Evolutionary conservation across 2,113 vertebrate species (phyloP).

Genomic region (Phocoena phocoena): DNA sequence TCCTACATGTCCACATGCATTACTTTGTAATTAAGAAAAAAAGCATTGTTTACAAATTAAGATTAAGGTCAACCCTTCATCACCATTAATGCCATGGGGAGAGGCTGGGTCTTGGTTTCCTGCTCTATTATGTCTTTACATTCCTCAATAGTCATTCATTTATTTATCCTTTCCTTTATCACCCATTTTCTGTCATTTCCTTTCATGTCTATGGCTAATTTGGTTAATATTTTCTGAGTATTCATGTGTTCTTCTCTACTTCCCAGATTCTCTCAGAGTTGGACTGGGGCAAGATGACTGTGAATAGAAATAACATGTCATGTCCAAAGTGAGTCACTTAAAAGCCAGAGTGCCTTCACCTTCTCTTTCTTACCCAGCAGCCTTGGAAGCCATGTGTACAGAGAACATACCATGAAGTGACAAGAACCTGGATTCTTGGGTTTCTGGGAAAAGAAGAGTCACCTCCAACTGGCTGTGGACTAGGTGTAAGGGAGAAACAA

Average conservation of each 20-base stretch:
- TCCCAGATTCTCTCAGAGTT: neutral
- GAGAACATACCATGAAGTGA: neutral
- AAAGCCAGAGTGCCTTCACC: neutral
- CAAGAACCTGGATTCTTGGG: neutral
- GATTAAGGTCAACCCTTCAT: neutral
- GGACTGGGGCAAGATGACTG: neutral
- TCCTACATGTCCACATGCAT: neutral
- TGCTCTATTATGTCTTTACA: neutral
- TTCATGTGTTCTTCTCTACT: neutral
- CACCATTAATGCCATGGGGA: neutral
- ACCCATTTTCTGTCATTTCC: neutral
- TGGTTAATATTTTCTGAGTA: neutral
- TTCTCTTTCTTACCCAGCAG: neutral
- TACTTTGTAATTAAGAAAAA: constrained; percentile 16
- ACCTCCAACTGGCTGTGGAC: neutral
- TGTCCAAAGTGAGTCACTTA: neutral
- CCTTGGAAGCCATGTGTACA: neutral
- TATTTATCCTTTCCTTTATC: neutral
- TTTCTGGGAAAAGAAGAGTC: neutral
- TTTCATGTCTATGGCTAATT: neutral
- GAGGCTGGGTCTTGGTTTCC: neutral
- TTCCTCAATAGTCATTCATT: neutral
- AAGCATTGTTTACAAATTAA: constrained; percentile 30
- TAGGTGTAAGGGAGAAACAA: neutral
- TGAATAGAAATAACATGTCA: neutral